Evolutionary conservation across 2,797 vertebrate species (phyloP).

Genomic region (Mionectes olivaceus): DNA sequence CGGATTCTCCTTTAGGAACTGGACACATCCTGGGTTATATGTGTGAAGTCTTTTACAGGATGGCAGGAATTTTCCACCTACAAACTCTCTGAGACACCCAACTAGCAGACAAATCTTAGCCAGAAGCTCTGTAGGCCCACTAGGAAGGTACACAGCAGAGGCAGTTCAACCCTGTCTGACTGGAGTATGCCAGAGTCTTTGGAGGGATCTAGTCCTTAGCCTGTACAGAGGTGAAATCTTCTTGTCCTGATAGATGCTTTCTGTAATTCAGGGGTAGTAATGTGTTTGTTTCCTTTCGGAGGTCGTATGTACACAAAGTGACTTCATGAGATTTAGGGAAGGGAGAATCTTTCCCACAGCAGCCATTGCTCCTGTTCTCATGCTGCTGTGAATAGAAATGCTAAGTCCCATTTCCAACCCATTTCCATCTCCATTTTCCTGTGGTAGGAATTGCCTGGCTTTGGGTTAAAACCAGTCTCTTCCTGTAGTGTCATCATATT

Average conservation of each 20-base stretch:
- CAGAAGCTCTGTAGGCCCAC: neutral
- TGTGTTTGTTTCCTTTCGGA: neutral
- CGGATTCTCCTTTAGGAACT: neutral
- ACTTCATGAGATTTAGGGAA: neutral
- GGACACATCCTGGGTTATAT: neutral
- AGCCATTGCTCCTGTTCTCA: neutral
- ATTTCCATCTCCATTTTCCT: neutral
- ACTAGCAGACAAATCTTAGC: neutral
- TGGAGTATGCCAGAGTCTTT: neutral
- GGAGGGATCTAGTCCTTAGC: neutral
- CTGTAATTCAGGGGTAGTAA: neutral
- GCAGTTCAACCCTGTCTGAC: neutral
- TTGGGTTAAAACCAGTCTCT: neutral
- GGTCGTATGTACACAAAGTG: neutral
- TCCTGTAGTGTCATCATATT: neutral
- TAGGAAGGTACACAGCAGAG: neutral
- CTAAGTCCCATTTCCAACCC: neutral
- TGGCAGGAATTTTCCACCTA: neutral
- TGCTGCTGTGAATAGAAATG: fast-evolving
- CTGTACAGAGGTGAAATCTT: neutral
- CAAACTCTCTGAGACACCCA: neutral
- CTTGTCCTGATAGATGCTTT: neutral
- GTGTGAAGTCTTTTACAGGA: neutral
- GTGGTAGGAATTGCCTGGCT: neutral
- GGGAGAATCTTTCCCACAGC: neutral